Base-by-base conservation (phyloP, 92 coral and sea anemone species). In the Epizoanthus scotinus region DNA sequence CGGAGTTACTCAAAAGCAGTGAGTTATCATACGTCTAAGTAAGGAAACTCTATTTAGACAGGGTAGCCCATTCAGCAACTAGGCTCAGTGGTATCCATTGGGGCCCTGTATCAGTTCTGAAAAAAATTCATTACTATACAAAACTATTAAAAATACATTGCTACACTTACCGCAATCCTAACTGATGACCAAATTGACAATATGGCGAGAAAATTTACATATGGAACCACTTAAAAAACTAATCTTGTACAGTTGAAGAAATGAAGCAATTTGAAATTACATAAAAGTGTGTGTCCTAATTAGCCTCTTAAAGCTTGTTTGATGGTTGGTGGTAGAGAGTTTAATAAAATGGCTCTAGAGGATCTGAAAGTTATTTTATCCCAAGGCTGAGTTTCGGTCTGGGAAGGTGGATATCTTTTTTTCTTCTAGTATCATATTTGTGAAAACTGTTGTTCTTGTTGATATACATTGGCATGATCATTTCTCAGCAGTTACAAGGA, bases 381-480 rank as follows among this genome's bases (percentile, higher is more conserved):
- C 38, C 38, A 60, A 34, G 40, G 40, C 5, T 34, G 40, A 34
- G 40, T 26, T 24, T 63, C 38, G 40, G 68, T 63, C 36, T 63
- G 68, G 68, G 68, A 63, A 63, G 42, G 21, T 63, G 36, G 68
- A 63, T 63, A 63, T 63, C 68, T 21, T 63, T 40, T 63, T 15
- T 63, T 63, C 68, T 28, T 63, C 68, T 63, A 15, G 68, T 63
- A 63, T 63, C 26, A 63, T 2, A 25, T 63, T 24, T 63, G 68
- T 63, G 38, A 63, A 63, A 63, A 63, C 68, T 25, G 36, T 25
- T 63, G 38, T 63, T 63, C 42, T 17, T 63, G 68, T 63, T 63
- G 68, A 63, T 6, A 63, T 57, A 57, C n/a, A n/a, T n/a, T n/a
- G n/a, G n/a, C n/a, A n/a, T n/a, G n/a, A 4, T 31, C 36, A 31